These are phyloP conservation scores for Lophochroa leadbeateri DNA, from an alignment of 2,113 vertebrate genomes.

Conservation along the genomic window DNA sequence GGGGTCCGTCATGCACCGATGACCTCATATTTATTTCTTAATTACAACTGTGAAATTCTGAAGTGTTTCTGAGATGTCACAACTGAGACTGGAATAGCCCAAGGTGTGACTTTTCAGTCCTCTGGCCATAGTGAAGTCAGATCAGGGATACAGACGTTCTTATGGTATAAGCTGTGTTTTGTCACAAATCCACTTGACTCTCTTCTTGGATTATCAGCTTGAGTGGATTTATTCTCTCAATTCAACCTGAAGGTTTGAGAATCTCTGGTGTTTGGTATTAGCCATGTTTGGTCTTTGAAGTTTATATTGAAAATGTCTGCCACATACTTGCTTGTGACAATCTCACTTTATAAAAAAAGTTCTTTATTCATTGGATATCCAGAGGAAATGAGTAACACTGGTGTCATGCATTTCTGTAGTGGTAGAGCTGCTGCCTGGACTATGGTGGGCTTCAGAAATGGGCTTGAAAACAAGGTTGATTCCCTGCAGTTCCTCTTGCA, in stretches of 20 bases:
- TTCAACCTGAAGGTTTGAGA: not conserved
- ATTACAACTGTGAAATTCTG: not conserved
- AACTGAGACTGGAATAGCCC: not conserved
- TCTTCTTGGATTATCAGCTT: not conserved
- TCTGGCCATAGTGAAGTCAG: not conserved
- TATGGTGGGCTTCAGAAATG: not conserved
- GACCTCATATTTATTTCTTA: not conserved
- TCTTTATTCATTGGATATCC: not conserved
- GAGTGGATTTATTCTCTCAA: not conserved
- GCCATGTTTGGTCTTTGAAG: not conserved
- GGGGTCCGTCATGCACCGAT: not conserved
- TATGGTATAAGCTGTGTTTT: not conserved
- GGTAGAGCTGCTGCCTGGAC: not conserved
- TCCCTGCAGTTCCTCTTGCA: not conserved
- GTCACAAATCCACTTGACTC: not conserved
- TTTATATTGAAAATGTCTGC: not conserved
- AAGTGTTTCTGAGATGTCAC: not conserved
- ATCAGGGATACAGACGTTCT: not conserved
- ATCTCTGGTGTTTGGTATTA: not conserved
- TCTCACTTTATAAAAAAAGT: not conserved
- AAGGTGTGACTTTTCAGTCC: not conserved
- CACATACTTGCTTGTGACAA: not conserved
- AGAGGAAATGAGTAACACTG: not conserved
- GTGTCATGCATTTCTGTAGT: not conserved
- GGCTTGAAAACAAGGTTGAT: not conserved